These are phyloP conservation scores for Raja brachyura DNA, from an alignment of 2,113 vertebrate genomes.

Conservation along the genomic window DNA sequence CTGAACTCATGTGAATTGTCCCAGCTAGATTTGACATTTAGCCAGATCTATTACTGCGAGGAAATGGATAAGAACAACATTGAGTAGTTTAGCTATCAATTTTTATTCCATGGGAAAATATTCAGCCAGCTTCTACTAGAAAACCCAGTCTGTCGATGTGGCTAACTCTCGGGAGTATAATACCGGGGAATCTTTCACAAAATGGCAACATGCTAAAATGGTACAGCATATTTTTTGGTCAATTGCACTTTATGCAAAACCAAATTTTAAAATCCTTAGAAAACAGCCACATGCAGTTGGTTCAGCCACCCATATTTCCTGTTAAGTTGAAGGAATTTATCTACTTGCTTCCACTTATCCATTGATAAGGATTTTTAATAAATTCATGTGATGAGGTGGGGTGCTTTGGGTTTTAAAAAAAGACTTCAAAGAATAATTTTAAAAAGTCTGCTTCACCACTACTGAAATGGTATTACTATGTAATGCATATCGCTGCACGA, in stretches of 20 bases:
- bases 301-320: neutral
- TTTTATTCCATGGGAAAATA: neutral
- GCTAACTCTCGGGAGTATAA: neutral
- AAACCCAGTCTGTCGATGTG: neutral
- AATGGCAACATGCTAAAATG: neutral
- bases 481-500: no score
- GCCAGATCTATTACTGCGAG: neutral
- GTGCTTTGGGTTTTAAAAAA: no score
- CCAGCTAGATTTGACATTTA: neutral
- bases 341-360: neutral
- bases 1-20: neutral
- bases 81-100: neutral
- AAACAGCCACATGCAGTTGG: neutral
- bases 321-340: neutral
- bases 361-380: no score
- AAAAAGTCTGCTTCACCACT: no score
- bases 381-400: no score
- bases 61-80: neutral
- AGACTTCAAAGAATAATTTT: no score
- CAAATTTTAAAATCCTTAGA: neutral
- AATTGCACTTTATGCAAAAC: neutral
- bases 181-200: neutral
- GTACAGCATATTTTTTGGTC: neutral
- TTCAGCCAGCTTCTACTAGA: neutral
- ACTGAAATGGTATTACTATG: no score